phyloP scores from a whole-genome alignment of 2,888 invertebrate species.

The Tetragonisca angustula region DNA sequence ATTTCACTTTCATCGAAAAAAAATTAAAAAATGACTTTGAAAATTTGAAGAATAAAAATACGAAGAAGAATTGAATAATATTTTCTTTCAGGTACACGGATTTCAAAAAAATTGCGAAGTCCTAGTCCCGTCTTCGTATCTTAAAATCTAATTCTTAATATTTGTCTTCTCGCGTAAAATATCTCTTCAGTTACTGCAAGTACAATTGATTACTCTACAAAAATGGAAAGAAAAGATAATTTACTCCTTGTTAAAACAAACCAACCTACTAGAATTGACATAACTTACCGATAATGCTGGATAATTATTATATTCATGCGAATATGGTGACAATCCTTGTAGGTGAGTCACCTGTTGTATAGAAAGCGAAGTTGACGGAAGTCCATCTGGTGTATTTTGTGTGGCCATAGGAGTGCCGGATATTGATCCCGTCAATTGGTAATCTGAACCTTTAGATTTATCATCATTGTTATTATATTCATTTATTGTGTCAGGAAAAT shows the following conservation, averaged over 20 bases:
- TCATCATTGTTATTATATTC: neutral
- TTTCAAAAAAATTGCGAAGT: too few relatives aligned
- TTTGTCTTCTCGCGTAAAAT: neutral
- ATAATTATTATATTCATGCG: conserved; percentile 82
- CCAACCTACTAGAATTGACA: neutral
- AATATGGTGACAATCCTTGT: conserved; percentile 78
- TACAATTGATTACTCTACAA: neutral
- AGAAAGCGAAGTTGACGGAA: conserved; percentile 78
- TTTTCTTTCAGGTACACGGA: too few relatives aligned
- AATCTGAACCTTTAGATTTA: conserved; percentile 87
- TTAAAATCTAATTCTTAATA: neutral
- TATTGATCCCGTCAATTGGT: conserved; percentile 88
- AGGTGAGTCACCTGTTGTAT: conserved; percentile 80
- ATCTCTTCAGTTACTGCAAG: neutral
- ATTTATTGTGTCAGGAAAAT: too few relatives aligned
- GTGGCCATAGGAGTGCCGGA: conserved; percentile 88
- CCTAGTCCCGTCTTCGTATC: too few relatives aligned
- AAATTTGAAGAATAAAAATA: too few relatives aligned
- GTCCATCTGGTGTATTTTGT: conserved; percentile 82
- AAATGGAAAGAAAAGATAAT: neutral
- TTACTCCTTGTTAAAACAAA: neutral
- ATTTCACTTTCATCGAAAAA: too few relatives aligned
- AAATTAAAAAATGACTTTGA: too few relatives aligned
- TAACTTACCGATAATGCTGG: conserved; percentile 81
- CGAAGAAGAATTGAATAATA: too few relatives aligned